Base-by-base conservation (phyloP, 2,888 invertebrate species). In the Agrochola litura region DNA sequence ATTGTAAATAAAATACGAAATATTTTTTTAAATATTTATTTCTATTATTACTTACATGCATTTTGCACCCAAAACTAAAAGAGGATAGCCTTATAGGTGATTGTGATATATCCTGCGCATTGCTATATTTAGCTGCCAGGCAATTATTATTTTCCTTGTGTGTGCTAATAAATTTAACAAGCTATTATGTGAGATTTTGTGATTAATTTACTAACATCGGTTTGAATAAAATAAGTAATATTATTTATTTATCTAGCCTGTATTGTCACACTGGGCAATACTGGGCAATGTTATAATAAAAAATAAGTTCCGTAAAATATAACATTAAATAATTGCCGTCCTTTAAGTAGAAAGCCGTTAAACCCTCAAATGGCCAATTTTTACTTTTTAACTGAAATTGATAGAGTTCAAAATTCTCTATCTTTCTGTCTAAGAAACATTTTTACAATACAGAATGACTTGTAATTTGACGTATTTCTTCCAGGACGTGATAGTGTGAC, bases 161-260 rank as follows among this genome's bases (percentile, higher is more conserved):
- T 69, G 46, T 43, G 22, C 30, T 67, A 43, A 66, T 46, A 64
- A 22, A 16, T 56, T 16, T 66, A 76, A 70, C 61, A 61, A 43
- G 66, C 66, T 54, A 54, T 16, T 70, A n/a, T 82, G 56, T 70
- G 63, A 46, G 72, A 68, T 83, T 83, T 83, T 83, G 83, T 83
- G 82, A 76, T 78, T 74, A 79, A 82, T 83, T 83, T 79, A 76
- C 83, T 83, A 73, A 83, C 82, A 83, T 61, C 70, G 37, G 68
- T 25, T 61, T 61, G 6, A 68, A 68, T 68, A n/a, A 68, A 41
- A 54, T 54, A 54, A n/a, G 10, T 68, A n/a, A 68, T 68, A 10
- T 16, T 37, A 30, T 22, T 2, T 52, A 37, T 25, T 1, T 49
- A 30, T 54, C 2, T 37, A 22, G 14, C 16, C 16, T 37, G n/a